These are phyloP conservation scores for Nothocercus julius DNA, from an alignment of 2,113 vertebrate genomes.

Conservation along the genomic window DNA sequence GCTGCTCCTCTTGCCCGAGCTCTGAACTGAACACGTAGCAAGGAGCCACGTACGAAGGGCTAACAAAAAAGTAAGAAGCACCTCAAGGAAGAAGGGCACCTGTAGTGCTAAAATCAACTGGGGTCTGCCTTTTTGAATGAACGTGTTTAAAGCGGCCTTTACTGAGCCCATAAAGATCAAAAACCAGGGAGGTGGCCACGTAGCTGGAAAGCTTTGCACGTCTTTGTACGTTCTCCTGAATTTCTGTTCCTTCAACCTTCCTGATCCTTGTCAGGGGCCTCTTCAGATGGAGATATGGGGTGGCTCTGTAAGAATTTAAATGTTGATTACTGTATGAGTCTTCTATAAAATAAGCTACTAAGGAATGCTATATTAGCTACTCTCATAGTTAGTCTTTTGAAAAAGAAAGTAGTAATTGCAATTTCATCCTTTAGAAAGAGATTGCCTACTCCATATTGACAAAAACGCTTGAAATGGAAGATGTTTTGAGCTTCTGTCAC, in stretches of 20 bases:
- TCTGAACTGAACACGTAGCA: not conserved
- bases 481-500: no score
- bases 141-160: fast-evolving
- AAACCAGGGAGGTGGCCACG: not conserved
- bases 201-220: not conserved
- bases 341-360: not conserved
- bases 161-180: not conserved
- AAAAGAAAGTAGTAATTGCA: not conserved
- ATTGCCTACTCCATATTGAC: not conserved
- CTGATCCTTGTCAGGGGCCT: not conserved
- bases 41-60: not conserved
- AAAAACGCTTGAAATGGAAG: not conserved
- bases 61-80: not conserved
- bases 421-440: not conserved
- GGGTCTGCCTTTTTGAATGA: not conserved
- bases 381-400: not conserved
- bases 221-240: fast-evolving
- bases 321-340: not conserved
- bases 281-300: not conserved
- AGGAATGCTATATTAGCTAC: not conserved
- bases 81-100: not conserved
- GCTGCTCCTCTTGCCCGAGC: not conserved
- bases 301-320: not conserved
- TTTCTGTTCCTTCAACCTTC: not conserved
- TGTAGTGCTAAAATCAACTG: not conserved